Percentiles rank a stretch among this genome's conserved stretches.
Evolutionary conservation across 2,113 vertebrate species (phyloP).

Genomic region (Callithrix jacchus): DNA sequence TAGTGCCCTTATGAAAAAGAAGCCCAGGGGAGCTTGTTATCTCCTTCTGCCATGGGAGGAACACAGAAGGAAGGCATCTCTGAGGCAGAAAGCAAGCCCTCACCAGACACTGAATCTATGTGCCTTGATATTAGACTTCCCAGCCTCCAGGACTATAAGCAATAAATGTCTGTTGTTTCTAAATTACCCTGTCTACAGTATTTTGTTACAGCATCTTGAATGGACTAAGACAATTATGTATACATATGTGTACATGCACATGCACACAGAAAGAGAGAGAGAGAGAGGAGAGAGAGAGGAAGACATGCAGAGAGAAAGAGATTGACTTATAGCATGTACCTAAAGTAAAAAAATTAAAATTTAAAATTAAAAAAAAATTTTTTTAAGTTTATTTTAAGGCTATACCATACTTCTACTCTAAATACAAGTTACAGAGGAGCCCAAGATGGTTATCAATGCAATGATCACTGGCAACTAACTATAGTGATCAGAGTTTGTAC

Average conservation of each 20-base stretch:
- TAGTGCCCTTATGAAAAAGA: background rate
- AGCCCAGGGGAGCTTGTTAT: background rate
- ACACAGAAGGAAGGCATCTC: background rate
- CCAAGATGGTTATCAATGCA: conserved; percentile 52
- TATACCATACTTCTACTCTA: conserved; percentile 63
- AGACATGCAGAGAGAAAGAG: background rate
- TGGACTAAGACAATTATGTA: background rate
- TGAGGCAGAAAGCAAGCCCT: background rate
- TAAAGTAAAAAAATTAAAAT: no score
- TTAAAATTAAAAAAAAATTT: no score
- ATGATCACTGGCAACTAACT: conserved; percentile 32
- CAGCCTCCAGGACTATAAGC: background rate
- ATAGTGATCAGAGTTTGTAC: conserved; percentile 31
- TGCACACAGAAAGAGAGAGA: background rate
- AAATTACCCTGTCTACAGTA: background rate
- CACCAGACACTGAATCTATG: background rate
- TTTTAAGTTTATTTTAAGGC: conserved; percentile 11
- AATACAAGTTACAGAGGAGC: conserved; percentile 57
- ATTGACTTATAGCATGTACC: background rate
- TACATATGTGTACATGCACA: background rate
- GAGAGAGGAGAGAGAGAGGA: background rate
- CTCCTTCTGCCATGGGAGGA: background rate
- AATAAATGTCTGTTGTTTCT: background rate
- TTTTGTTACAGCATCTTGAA: background rate
- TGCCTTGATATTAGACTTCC: background rate